Base-by-base conservation (phyloP, 2,888 invertebrate genomes). In the Disparrhopalites patrizii region DNA sequence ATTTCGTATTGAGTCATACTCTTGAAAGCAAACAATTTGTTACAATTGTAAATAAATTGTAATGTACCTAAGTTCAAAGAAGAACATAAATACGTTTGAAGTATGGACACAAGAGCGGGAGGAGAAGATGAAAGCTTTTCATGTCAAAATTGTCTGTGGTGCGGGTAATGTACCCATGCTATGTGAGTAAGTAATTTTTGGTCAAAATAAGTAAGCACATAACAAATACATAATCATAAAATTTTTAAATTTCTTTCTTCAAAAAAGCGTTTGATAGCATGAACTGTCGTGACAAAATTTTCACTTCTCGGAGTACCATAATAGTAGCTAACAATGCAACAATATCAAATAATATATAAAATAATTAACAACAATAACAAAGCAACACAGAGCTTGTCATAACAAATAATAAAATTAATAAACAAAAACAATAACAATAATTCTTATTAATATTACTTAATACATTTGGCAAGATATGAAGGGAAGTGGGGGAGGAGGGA, bases 401-500 rank as follows among this genome's bases (percentile, higher is more conserved):
- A 54, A 61, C 51, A 61, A 33, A 62, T 56, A 56, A 64, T 56
- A 56, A 63, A 20, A 51, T 50, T 56, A 56, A 54, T 36, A 55
- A 28, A 27, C 15, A 28, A 60, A 18, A 62, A 62, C 51, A 58
- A 40, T 28, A 38, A 56, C 38, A 58, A 43, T 36, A 58, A 58
- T 33, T 31, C 51, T 51, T 62, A 62, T 31, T 33, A 62, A 62
- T 33, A 61, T 33, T 64, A 64, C 38, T 64, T 64, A 68, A 68
- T 64, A 68, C 67, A 68, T 68, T 68, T 68, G 68, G 68, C 68
- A 68, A 68, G 68, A 65, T 54, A 65, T 64, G 55, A 56, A 64
- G 56, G 28, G 52, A 28, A 55, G 28, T 43, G 43, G n/a, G 18
- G 47, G 13, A 47, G 54, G 54, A 31, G 5, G 30, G 30, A 15